A percentile compares a stretch with the other conserved stretches of the same genome.
phyloP scores from a whole-genome alignment of 2,113 vertebrate genomes.

The Melanotaenia duboulayi region DNA sequence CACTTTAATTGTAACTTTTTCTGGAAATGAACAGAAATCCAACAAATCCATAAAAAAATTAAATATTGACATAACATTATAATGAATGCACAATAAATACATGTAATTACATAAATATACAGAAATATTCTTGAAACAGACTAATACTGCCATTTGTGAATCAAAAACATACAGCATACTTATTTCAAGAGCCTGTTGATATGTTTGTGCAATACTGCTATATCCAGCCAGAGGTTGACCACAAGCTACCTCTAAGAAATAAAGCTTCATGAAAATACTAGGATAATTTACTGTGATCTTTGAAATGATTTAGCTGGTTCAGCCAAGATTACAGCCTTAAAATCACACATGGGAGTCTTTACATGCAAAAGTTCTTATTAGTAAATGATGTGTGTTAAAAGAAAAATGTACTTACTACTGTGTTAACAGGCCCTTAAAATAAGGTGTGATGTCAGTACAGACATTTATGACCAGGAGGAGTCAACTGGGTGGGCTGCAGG shows the following conservation, averaged over 20 bases:
- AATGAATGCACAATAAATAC: slow-evolving; percentile 96
- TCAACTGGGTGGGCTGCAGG: slow-evolving; percentile 72
- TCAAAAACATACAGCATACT: slow-evolving; percentile 77
- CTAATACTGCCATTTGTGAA: slow-evolving; percentile 87
- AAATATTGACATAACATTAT: slow-evolving; percentile 87
- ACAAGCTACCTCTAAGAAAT: slow-evolving; percentile 27
- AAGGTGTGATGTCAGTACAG: slow-evolving; percentile 73
- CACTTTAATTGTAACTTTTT: slow-evolving; percentile 88
- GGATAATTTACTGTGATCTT: slow-evolving; percentile 4
- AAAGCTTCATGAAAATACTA: slow-evolving; percentile 16
- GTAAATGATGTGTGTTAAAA: slow-evolving; percentile 58
- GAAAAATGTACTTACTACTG: slow-evolving; percentile 55
- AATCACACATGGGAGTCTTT: slow-evolving; percentile 58
- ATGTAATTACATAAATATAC: slow-evolving; percentile 96
- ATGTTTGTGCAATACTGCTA: slow-evolving; percentile 45
- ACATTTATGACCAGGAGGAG: slow-evolving; percentile 73
- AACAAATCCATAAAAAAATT: slow-evolving; percentile 90
- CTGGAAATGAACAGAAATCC: slow-evolving; percentile 86
- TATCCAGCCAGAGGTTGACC: slow-evolving; percentile 35
- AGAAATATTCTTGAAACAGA: slow-evolving; percentile 87
- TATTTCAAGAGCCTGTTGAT: slow-evolving; percentile 79
- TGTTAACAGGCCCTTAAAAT: slow-evolving; percentile 80
- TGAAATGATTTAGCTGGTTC: slow-evolving; percentile 33
- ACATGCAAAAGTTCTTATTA: slow-evolving; percentile 55
- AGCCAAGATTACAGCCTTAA: slow-evolving; percentile 24